Evolutionary conservation across 2,888 invertebrate genomes (phyloP).

Genomic region (Hoplodrina blanda): DNA sequence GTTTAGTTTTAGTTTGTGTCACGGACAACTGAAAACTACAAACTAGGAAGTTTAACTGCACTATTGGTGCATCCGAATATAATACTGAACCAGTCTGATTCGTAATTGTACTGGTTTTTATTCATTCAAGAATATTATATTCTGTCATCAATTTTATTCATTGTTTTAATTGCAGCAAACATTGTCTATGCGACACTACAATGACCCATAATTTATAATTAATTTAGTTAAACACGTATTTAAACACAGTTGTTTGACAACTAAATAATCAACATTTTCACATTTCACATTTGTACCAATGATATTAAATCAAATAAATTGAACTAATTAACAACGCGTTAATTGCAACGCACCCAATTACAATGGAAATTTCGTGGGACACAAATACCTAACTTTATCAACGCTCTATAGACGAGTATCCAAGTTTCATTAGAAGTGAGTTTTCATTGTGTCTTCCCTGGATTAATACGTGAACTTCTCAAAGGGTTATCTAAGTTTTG

Average conservation of each 20-base stretch:
- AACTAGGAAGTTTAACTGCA: too few relatives aligned
- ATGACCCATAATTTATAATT: conserved; percentile 8
- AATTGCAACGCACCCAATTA: conserved; percentile 55
- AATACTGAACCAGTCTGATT: too few relatives aligned
- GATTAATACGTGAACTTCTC: conserved; percentile 87
- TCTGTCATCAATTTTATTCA: not conserved
- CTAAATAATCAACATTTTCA: conserved; percentile 37
- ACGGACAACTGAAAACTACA: too few relatives aligned
- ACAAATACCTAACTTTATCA: conserved; percentile 67
- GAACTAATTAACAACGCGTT: conserved; percentile 38
- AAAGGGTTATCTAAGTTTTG: conserved; percentile 87
- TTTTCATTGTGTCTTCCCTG: conserved; percentile 83
- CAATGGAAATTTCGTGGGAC: conserved; percentile 46
- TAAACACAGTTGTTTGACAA: conserved; percentile 2
- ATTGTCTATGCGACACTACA: conserved; percentile 1
- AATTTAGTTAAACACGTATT: conserved; percentile 13
- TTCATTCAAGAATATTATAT: not conserved
- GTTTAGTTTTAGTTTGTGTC: too few relatives aligned
- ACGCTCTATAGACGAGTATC: conserved; percentile 71
- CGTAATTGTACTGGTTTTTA: not conserved
- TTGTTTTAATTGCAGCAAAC: not conserved
- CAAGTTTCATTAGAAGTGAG: conserved; percentile 73
- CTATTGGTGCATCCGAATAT: too few relatives aligned
- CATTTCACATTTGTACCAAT: conserved; percentile 17
- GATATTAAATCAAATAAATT: conserved; percentile 42